Evolutionary conservation across 2,797 vertebrate genomes (phyloP), one percentile per base, ranked within the genome.

Genomic region (Tympanoctomys barrerae): DNA sequence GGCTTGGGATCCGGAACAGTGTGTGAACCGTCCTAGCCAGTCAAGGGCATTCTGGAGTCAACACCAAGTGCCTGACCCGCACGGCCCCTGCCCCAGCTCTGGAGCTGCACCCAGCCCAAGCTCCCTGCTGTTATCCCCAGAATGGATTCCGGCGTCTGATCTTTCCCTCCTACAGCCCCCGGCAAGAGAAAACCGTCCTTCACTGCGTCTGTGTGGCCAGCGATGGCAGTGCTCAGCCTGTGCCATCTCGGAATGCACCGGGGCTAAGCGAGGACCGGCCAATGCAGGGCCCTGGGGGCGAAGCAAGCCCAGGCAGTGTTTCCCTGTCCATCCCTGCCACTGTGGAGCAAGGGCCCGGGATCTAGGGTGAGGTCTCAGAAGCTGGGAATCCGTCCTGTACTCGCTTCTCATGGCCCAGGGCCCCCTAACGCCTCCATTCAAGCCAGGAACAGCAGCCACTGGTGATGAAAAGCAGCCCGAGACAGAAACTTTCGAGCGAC

Each of bases 21-120:
- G 16, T 4, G 2, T 9, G 9, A 59, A 46, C 36, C 31, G 28
- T 62, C 83, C 70, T 13, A 36, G 62, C 22, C 70, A 82, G 13
- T 18, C 0, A 2, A 3, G 33, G 61, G 36, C 31, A 24, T 14
- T 33, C 3, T 39, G 81, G 68, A 13, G 33, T 73, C 52, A 39
- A 49, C 28, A n/a, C 1, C 0, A 10, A 66, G 26, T 0, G 0
- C 61, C 22, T 42, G 31, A 62, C 0, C 28, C 16, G 7, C 42
- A n/a, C 2, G 4, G 3, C 7, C 12, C 33, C 36, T 36, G 14
- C 18, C 31, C 68, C 39, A 13, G 36, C 31, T 31, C n/a, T 42
- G 12, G 57, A 33, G 24, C 13, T 68, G 18, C 62, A 22, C 13
- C 0, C 52, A 70, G 49, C 21, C 62, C 6, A 3, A 59, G 16